phyloP scores from a whole-genome alignment of 2,113 vertebrate genomes.

The Eublepharis macularius region DNA sequence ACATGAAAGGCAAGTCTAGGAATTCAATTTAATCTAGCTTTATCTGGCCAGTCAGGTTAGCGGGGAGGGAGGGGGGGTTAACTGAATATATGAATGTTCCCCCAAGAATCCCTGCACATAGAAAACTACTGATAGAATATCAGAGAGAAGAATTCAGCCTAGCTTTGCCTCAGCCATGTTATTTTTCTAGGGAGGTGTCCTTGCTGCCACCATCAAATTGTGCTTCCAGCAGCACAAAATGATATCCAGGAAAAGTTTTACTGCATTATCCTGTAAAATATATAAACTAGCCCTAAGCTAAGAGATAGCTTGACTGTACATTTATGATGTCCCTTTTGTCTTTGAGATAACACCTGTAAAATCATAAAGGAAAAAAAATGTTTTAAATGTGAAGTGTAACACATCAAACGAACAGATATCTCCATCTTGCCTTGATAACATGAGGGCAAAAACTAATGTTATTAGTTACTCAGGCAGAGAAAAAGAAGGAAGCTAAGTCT shows the following conservation, averaged over 20 bases:
- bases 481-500: neutral
- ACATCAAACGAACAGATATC: conserved; percentile 13
- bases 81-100: neutral
- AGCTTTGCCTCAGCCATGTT: neutral
- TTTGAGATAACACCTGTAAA: neutral
- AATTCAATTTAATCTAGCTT: neutral
- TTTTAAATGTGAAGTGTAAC: neutral
- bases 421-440: conserved; percentile 7
- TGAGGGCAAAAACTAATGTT: neutral
- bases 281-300: neutral
- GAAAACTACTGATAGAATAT: no score
- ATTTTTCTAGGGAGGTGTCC: neutral
- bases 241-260: neutral
- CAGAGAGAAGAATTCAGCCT: neutral
- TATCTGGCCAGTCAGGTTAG: neutral
- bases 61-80: neutral
- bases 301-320: neutral
- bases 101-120: no score
- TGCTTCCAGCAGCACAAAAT: neutral
- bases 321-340: neutral
- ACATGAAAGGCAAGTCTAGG: neutral
- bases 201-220: neutral
- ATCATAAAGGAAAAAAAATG: conserved; percentile 18
- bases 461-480: neutral
- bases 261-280: neutral